Evolutionary conservation across 2,888 invertebrate species (phyloP), one percentile per base, ranked within the genome.

Genomic region (Nymphalis c-album): DNA sequence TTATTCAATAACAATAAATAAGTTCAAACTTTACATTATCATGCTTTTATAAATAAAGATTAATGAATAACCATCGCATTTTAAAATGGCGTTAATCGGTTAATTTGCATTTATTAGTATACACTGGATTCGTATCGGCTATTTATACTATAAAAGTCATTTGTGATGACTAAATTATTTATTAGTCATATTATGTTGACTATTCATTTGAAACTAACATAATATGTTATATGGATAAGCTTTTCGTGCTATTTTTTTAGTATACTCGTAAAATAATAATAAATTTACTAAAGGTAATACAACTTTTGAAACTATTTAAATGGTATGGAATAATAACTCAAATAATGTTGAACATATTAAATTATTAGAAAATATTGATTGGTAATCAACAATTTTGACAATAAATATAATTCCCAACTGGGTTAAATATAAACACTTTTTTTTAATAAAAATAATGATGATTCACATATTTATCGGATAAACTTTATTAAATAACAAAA

Each of bases 21-120:
- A 22, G 22, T 18, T 26, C 51, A 46, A 63, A 66, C 48, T 60
- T 31, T 31, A 58, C 59, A 59, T 64, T 67, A 62, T 62, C 70
- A 69, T 68, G 71, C 66, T 69, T 67, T 64, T 62, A 69, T 67
- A 67, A 69, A 71, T 71, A 69, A 69, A 71, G 71, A 71, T 71
- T 69, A 69, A 64, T 59, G 47, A 47, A 57, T 68, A 63, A 71
- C 62, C 64, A 64, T 62, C 17, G 53, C 59, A 50, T 69, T 62
- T 71, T 64, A 50, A 50, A 53, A 59, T 50, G 69, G 69, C 69
- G 64, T 67, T 71, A 69, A 71, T 71, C 66, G 66, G 7, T 46
- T 67, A 53, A 71, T 71, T 71, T 67, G 62, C 71, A 71, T 71
- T 63, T 67, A 71, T 69, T 71, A 71, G 67, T 64, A 53, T 66